Base-by-base conservation (phyloP, 2,888 invertebrate genomes). In the Clusia tigrina region DNA sequence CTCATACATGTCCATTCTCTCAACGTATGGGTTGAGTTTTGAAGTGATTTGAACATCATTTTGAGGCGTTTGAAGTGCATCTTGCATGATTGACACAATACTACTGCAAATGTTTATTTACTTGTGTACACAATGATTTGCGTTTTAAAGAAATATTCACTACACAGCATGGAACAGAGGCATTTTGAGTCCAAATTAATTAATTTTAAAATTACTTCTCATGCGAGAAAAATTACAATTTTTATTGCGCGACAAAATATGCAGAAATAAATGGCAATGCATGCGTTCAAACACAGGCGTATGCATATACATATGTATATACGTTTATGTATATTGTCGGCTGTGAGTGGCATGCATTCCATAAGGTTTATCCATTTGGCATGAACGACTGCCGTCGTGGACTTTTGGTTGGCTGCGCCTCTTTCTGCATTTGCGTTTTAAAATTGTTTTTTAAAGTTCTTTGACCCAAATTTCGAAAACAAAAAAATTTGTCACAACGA, bases 381-480 rank as follows among this genome's bases (percentile, higher is more conserved):
- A 5, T 12, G 32, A 5, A 12, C 32, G 32, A 32, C 32, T 12
- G 32, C 32, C 32, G 10, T 17, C 2, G 10, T 42, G 42, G 42
- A 15, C 42, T 3, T n/a, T 15, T 20, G 12, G 23, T 24, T 53
- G 23, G 23, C 23, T 53, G 53, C 54, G 25, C 15, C 25, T 25
- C n/a, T 52, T 52, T 46, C 23, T 52, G 3, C 23, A 12, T 12
- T 52, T 52, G 52, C 23, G 2, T 10, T 5, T 22, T 6, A 15
- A 20, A 1, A 5, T 22, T 23, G 9, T 9, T 22, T 52, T 52
- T 54, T 55, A 12, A 22, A 55, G 55, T 55, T 55, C 55, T 55
- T 55, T 55, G 55, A 37, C 55, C 55, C 55, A 55, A 37, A 38
- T 55, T 55, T 32, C 38, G 37, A 23, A 17, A 55, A 42, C 42